These are phyloP conservation scores for Spisula subtruncata DNA, from an alignment of 2,888 invertebrate species.

Conservation along the genomic window DNA sequence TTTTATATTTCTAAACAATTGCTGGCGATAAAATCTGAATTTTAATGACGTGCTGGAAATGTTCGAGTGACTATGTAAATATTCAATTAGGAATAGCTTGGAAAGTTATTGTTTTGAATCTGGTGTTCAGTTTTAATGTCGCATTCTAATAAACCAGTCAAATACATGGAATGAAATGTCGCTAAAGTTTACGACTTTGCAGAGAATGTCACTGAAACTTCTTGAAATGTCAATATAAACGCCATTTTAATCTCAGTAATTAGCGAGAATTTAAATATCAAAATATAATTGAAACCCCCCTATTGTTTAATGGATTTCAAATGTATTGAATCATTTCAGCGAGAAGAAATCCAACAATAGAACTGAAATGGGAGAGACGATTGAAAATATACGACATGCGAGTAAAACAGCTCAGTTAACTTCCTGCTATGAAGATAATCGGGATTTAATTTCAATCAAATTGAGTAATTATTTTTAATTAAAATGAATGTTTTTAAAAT, in stretches of 20 bases:
- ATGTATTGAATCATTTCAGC: constrained; percentile 24
- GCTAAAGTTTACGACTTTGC: constrained; percentile 16
- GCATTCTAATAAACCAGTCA: neutral
- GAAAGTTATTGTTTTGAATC: neutral
- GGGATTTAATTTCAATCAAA: no score
- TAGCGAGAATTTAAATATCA: constrained; percentile 1
- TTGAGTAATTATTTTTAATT: no score
- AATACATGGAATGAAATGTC: constrained; percentile 14
- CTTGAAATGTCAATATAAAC: constrained; percentile 23
- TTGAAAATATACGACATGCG: neutral
- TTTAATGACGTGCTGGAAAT: neutral
- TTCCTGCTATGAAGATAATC: no score
- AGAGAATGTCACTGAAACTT: constrained; percentile 1
- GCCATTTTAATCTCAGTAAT: neutral
- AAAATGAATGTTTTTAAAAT: no score
- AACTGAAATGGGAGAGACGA: neutral
- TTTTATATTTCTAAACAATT: neutral
- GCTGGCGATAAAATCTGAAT: constrained; percentile 31
- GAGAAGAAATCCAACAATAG: constrained; percentile 25
- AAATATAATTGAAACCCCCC: constrained; percentile 21
- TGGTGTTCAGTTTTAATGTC: neutral
- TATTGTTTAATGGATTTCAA: neutral
- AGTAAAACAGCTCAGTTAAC: neutral
- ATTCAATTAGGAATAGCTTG: constrained; percentile 15
- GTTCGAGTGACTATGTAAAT: constrained; percentile 11